Evolutionary conservation across 1,140 invertebrate species (phyloP).

Genomic region (Orius insidiosus): DNA sequence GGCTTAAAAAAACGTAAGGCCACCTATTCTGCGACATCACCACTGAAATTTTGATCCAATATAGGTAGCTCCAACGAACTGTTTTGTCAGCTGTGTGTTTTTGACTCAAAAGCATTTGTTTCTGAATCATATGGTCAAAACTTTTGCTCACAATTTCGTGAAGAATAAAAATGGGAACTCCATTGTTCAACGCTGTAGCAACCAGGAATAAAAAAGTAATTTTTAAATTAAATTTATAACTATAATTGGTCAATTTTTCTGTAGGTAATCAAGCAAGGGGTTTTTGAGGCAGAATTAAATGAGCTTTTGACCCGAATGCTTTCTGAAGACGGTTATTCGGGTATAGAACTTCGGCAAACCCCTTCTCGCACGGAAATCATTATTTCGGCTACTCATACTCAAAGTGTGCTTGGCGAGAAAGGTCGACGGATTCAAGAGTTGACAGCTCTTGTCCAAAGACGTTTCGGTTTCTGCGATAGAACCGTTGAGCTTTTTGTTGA

Average conservation of each 20-base stretch:
- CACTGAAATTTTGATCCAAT: no score
- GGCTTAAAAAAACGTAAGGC: no score
- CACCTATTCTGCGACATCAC: no score
- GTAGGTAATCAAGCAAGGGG: slow-evolving; percentile 93
- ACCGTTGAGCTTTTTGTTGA: slow-evolving; percentile 93
- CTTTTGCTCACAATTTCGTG: no score
- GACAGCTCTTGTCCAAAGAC: slow-evolving; percentile 94
- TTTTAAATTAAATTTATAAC: no score
- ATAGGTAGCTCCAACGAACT: no score
- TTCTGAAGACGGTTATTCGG: slow-evolving; percentile 99
- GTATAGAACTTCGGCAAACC: slow-evolving; percentile 91
- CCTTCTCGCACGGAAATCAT: slow-evolving; percentile 92
- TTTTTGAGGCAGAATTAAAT: slow-evolving; percentile 98
- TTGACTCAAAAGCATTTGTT: no score
- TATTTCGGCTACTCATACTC: slow-evolving; percentile 97
- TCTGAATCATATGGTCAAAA: no score
- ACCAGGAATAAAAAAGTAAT: no score
- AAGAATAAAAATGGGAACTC: no score
- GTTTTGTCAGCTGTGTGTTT: no score
- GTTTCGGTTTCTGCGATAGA: slow-evolving; percentile 89
- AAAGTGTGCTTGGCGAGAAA: slow-evolving; percentile 92
- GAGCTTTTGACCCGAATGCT: slow-evolving; percentile 96
- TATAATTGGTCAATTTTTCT: slow-evolving; percentile 25
- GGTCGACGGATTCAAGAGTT: slow-evolving; percentile 87
- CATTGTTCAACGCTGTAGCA: no score